Base-by-base conservation (phyloP, 2,888 invertebrate genomes). In the Pandemis heparana region DNA sequence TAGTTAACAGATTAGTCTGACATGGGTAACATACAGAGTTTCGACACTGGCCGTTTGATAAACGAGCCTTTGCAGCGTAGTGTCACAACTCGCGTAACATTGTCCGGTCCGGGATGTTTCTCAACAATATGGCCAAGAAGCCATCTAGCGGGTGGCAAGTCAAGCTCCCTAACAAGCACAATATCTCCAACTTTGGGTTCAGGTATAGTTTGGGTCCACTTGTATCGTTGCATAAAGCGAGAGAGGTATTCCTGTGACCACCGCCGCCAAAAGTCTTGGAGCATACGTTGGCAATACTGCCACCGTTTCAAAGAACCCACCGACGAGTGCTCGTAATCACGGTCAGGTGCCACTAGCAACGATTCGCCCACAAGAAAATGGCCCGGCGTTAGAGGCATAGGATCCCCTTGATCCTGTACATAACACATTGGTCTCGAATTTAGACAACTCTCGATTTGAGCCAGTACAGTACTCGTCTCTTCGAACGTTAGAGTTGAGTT, bases 31-130 rank as follows among this genome's bases (percentile, higher is more conserved):
- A 39, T 6, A 39, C 39, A 39, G 6, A 39, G 39, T 39, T 39
- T 39, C 4, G 39, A 39, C 39, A 39, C 39, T 39, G 39, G 39
- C n/a, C n/a, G n/a, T n/a, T n/a, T n/a, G n/a, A n/a, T n/a, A n/a
- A n/a, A n/a, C n/a, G n/a, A n/a, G n/a, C 39, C 39, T 39, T 39
- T 63, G 14, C 2, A 48, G 8, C 46, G 23, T 14, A 77, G 32
- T 53, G 75, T 75, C 9, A 79, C 80, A 5, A 79, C 78, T 16
- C 79, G 71, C 23, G 79, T 79, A n/a, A 80, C 32, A 10, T 74
- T 71, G 67, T 81, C 79, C 23, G 16, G 23, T 51, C 79, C 78
- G 0, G 78, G 74, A 63, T 80, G 79, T 60, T 77, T 39, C 6
- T 39, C 39, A 5, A 39, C 39, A 39, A 39, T 39, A 4, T 39